Base-by-base conservation (phyloP, 2,797 vertebrate genomes). In the Gallirallus australis region DNA sequence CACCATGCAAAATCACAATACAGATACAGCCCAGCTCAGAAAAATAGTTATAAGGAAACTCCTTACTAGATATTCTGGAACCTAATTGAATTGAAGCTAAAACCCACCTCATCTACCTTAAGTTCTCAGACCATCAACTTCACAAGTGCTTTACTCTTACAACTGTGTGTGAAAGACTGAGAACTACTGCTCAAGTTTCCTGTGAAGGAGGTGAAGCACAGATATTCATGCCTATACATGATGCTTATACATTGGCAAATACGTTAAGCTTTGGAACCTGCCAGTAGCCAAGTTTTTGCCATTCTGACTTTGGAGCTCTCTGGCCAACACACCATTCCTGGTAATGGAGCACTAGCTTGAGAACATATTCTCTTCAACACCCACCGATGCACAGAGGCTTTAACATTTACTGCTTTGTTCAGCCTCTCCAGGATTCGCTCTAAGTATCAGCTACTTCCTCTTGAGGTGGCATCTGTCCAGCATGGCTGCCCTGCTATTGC, bases 211-310 rank as follows among this genome's bases (percentile, higher is more conserved):
- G 8, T 33, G 31, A 91, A 6, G 30, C 7, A 11, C 23, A 35
- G 1, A 0, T 28, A 39, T 50, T 64, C 60, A 17, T 35, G 52
- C 50, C 59, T 37, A 21, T 7, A 42, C 0, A 0, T 0, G 0
- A 30, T 4, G 7, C 17, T 76, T 27, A 56, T 12, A 20, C 9
- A 0, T 1, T 6, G 4, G 53, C n/a, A 90, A 69, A 68, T 14
- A 45, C 2, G 12, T 18, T 5, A 5, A 68, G 21, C 8, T 23
- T 1, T 13, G 4, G 31, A 75, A 25, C 21, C 31, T 71, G 31
- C 25, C 64, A 35, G 27, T 3, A 84, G 65, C 16, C 63, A 64
- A 73, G 24, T 6, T 54, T 65, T 61, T 60, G 78, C 71, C 28
- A 57, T 63, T 61, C n/a, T 72, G 28, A 64, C 56, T 72, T 47